These are phyloP conservation scores for Thelaira solivaga DNA, from an alignment of 2,888 invertebrate genomes.

Conservation along the genomic window DNA sequence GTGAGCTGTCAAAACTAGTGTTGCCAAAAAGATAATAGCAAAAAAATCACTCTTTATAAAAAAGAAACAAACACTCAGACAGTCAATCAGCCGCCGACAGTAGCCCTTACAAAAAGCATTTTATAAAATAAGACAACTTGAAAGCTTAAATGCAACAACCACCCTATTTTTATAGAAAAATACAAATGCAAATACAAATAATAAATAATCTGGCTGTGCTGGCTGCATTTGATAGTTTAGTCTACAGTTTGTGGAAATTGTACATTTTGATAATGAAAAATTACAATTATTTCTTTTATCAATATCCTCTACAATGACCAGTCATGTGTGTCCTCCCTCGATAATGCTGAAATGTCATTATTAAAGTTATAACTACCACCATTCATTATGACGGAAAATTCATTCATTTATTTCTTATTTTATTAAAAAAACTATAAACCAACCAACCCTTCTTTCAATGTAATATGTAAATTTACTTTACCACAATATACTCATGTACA, in stretches of 20 bases:
- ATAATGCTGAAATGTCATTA: constrained; percentile 20
- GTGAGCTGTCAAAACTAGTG: too few relatives aligned
- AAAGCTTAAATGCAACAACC: too few relatives aligned
- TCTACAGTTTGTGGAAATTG: background rate
- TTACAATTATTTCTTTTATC: constrained; percentile 14
- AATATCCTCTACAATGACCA: constrained; percentile 42
- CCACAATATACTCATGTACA: too few relatives aligned
- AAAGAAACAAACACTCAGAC: too few relatives aligned
- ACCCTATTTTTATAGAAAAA: background rate
- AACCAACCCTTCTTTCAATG: constrained; percentile 13
- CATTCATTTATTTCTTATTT: background rate
- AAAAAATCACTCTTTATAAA: too few relatives aligned
- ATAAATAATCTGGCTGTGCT: background rate
- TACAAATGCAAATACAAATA: background rate
- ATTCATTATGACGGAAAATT: background rate
- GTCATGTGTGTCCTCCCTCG: constrained; percentile 38
- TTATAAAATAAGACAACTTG: too few relatives aligned
- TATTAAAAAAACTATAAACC: background rate
- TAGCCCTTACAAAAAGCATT: too few relatives aligned
- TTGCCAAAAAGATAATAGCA: too few relatives aligned
- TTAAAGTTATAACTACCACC: constrained; percentile 32
- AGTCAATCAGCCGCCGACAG: too few relatives aligned
- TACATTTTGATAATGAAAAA: constrained; percentile 19
- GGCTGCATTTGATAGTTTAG: too few relatives aligned
- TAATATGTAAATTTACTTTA: constrained; percentile 17